Evolutionary conservation across 2,888 invertebrate genomes (phyloP).

Genomic region (Dendrolimus pini): DNA sequence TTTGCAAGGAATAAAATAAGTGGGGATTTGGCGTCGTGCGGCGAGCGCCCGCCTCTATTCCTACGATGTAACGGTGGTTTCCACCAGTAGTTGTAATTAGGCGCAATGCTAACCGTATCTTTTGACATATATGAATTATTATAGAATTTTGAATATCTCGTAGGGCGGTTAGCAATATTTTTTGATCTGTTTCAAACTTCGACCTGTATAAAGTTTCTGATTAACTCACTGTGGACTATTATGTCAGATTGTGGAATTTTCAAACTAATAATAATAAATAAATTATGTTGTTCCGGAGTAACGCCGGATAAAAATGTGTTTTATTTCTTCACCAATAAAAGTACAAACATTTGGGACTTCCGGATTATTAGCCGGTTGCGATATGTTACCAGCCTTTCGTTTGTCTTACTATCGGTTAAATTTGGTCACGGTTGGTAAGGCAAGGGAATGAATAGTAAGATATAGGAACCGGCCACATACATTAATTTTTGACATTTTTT

Average conservation of each 20-base stretch:
- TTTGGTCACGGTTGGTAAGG: too few species aligned
- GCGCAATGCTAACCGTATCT: constrained; percentile 49
- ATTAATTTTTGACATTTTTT: too few species aligned
- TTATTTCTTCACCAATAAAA: constrained; percentile 21
- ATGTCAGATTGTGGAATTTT: constrained; percentile 68
- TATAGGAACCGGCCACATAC: too few species aligned
- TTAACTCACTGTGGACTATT: constrained; percentile 63
- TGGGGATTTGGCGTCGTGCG: too few species aligned
- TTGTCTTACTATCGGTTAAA: too few species aligned
- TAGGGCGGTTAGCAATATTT: constrained; percentile 64
- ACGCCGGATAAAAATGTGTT: constrained; percentile 38
- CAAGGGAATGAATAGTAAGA: too few species aligned
- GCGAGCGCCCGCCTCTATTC: constrained; percentile 10
- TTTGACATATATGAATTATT: constrained; percentile 45
- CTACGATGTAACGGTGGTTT: constrained; percentile 35
- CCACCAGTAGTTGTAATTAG: constrained; percentile 51
- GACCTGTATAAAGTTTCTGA: constrained; percentile 55
- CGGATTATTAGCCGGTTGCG: too few species aligned
- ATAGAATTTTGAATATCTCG: constrained; percentile 45
- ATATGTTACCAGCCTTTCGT: too few species aligned
- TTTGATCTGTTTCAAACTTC: constrained; percentile 59
- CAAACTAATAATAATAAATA: constrained; percentile 69
- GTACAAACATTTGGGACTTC: too few species aligned
- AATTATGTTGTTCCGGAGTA: constrained; percentile 53
- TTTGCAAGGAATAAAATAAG: too few species aligned